phyloP scores from a whole-genome alignment of 2,888 invertebrate species.

The Rotaria magnacalcarata region DNA sequence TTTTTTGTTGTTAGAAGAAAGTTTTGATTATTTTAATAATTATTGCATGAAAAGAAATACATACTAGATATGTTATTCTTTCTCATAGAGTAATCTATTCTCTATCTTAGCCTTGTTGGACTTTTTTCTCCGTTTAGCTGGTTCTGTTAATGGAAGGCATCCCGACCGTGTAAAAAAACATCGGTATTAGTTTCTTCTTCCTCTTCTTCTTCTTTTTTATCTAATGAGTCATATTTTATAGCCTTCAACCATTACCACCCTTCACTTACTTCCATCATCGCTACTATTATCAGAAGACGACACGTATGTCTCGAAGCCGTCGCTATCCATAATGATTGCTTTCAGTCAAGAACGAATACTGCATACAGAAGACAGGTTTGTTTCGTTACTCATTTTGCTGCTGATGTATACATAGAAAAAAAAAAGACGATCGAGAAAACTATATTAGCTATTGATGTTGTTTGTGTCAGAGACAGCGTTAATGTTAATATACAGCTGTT shows the following conservation, averaged over 20 bases:
- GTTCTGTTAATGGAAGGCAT: background rate
- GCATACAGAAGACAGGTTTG: background rate
- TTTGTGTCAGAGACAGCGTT: background rate
- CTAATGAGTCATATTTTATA: background rate
- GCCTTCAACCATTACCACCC: background rate
- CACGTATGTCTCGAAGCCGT: background rate
- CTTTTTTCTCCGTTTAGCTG: background rate
- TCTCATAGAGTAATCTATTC: background rate
- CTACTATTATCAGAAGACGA: background rate
- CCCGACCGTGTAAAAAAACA: background rate
- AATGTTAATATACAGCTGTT: constrained; percentile 14
- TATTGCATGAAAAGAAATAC: too few species aligned
- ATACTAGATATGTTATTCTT: background rate
- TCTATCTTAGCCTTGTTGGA: background rate
- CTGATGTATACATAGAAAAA: background rate
- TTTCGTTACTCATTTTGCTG: background rate
- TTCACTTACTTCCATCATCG: background rate
- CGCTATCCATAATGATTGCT: background rate
- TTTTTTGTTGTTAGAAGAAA: too few species aligned
- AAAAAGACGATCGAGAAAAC: background rate
- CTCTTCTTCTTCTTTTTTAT: background rate
- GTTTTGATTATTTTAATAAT: too few species aligned
- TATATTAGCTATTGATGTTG: background rate
- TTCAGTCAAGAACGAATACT: background rate
- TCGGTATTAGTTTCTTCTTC: background rate